Evolutionary conservation across 2,888 invertebrate genomes (phyloP).

Genomic region (Unio delphinus): DNA sequence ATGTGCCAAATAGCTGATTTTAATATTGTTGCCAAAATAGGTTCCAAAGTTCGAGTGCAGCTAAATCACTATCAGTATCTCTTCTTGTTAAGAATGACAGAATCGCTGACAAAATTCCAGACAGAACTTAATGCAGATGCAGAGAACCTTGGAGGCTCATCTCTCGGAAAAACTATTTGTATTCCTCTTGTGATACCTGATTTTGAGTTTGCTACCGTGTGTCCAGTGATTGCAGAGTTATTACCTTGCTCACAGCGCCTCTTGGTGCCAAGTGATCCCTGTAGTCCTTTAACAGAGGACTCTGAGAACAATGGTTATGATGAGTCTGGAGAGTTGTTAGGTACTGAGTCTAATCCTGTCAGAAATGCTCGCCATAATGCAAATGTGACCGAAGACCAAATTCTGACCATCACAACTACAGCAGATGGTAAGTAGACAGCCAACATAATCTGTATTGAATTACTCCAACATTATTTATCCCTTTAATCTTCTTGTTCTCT

Average conservation of each 20-base stretch:
- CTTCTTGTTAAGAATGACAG: conserved; percentile 87
- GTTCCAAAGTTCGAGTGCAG: conserved; percentile 89
- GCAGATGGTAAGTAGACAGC: conserved; percentile 12
- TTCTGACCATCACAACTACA: conserved; percentile 16
- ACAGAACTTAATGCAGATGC: conserved; percentile 57
- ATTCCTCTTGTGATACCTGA: conserved; percentile 86
- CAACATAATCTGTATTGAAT: too few relatives aligned
- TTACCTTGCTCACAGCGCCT: conserved; percentile 27
- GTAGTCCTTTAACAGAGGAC: conserved; percentile 78
- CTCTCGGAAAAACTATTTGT: conserved; percentile 33
- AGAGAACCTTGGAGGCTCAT: conserved; percentile 75
- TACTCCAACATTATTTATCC: not conserved
- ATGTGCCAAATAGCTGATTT: conserved; percentile 75
- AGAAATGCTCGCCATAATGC: not conserved
- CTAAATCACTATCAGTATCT: conserved; percentile 94
- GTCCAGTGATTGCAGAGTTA: conserved; percentile 51
- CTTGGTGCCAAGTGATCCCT: not conserved
- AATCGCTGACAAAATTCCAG: conserved; percentile 76
- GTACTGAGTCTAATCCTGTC: not conserved
- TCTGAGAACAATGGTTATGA: conserved; percentile 20
- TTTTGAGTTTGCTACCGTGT: conserved; percentile 86
- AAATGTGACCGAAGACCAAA: conserved; percentile 5
- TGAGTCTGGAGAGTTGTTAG: conserved; percentile 12
- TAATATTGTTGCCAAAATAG: conserved; percentile 85
- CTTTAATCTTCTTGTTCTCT: conserved; percentile 1